phyloP scores from a whole-genome alignment of 2,888 invertebrate species.

The Pammene fasciana region DNA sequence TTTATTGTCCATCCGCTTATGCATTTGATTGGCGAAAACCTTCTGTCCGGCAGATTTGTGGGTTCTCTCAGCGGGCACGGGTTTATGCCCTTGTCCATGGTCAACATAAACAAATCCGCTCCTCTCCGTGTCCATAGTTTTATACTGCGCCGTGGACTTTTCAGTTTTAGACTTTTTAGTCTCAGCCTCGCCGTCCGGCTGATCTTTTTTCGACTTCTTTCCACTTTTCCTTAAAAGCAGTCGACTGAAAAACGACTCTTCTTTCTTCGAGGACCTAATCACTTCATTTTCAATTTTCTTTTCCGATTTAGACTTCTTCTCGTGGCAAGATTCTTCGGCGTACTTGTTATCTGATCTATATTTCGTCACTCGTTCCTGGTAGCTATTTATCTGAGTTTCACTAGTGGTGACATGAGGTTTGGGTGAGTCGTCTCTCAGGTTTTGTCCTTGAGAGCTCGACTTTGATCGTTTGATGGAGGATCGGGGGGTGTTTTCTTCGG shows the following conservation, averaged over 20 bases:
- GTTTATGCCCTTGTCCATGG: conserved; percentile 64
- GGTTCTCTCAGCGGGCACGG: conserved; percentile 73
- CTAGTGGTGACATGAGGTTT: conserved; percentile 53
- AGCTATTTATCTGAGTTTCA: conserved; percentile 56
- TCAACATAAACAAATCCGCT: conserved; percentile 56
- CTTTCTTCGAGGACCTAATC: conserved; percentile 78
- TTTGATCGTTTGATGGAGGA: conserved; percentile 80
- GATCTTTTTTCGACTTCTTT: conserved; percentile 86
- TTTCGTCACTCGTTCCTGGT: conserved; percentile 68
- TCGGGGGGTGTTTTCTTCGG: conserved; percentile 70
- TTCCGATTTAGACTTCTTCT: conserved; percentile 78
- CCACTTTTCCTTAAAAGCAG: conserved; percentile 87
- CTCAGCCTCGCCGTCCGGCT: conserved; percentile 72
- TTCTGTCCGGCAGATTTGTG: conserved; percentile 77
- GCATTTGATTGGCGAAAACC: conserved; percentile 78
- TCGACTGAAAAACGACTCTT: conserved; percentile 86
- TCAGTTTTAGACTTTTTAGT: conserved; percentile 72
- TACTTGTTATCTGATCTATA: conserved; percentile 71
- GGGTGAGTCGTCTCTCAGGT: conserved; percentile 65
- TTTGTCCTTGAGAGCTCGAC: conserved; percentile 78
- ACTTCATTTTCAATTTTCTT: conserved; percentile 78
- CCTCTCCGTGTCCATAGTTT: conserved; percentile 67
- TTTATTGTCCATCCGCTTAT: conserved; percentile 79
- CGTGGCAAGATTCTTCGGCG: conserved; percentile 77
- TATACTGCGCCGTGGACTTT: conserved; percentile 66